Conservation (phyloP, 2,797 vertebrate species). For the Amniataba percoides region DNA sequence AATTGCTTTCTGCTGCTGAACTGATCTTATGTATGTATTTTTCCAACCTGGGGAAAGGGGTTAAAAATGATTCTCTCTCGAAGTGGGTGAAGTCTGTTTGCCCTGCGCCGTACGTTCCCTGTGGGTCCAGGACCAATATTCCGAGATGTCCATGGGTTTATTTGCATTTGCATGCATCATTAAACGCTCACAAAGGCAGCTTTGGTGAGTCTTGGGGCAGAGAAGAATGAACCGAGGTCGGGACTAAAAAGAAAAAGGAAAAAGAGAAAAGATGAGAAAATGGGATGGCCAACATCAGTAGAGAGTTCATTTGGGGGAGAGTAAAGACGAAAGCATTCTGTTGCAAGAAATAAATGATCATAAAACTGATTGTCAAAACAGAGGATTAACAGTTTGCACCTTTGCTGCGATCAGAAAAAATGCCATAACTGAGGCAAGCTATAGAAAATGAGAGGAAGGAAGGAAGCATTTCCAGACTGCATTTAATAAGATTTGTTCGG, state of each 20-base stretch:
- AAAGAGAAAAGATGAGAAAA: slow-evolving; percentile 23
- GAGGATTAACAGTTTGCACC: slow-evolving; percentile 20
- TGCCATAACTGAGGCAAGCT: not conserved
- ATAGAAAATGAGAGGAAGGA: not conserved
- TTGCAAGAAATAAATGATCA: slow-evolving; percentile 10
- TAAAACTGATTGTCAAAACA: slow-evolving; percentile 28
- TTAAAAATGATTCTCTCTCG: slow-evolving; percentile 63
- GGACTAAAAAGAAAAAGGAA: slow-evolving; percentile 28
- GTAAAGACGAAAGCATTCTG: slow-evolving; percentile 18
- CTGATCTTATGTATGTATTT: slow-evolving; percentile 80
- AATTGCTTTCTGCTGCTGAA: slow-evolving; percentile 82
- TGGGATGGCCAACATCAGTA: slow-evolving; percentile 24
- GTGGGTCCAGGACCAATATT: slow-evolving; percentile 59
- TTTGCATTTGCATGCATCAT: slow-evolving; percentile 78
- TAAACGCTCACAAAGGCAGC: slow-evolving; percentile 66
- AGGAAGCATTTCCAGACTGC: not conserved
- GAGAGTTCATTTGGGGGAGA: slow-evolving; percentile 28
- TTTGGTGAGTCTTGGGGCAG: slow-evolving; percentile 55
- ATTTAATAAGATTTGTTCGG: slow-evolving; percentile 5
- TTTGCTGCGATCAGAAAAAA: not conserved
- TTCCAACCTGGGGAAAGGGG: slow-evolving; percentile 49
- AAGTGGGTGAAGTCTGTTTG: slow-evolving; percentile 49
- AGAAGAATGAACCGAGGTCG: slow-evolving; percentile 44
- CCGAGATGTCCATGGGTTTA: slow-evolving; percentile 63
- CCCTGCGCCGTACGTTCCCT: slow-evolving; percentile 42